These are phyloP conservation scores for Empidonax traillii DNA, from an alignment of 2,113 vertebrate species.

Conservation along the genomic window DNA sequence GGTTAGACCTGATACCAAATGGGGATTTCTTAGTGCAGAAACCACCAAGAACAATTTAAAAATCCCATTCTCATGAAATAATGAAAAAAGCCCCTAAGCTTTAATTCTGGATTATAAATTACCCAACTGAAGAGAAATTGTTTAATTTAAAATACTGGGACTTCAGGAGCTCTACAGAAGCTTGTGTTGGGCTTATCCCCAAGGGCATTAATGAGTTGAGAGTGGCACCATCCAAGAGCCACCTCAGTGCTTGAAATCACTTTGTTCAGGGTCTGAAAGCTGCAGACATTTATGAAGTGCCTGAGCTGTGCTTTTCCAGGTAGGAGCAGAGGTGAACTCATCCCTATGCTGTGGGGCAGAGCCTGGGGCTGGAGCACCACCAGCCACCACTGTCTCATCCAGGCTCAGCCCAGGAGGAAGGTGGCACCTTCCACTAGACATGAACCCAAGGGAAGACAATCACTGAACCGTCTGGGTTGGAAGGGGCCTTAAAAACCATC, in stretches of 20 bases:
- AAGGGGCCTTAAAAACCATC: not conserved
- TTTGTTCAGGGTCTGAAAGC: not conserved
- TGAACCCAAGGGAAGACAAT: not conserved
- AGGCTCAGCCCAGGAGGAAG: not conserved
- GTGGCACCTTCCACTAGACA: not conserved
- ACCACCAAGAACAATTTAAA: not conserved
- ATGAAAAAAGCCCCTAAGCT: not conserved
- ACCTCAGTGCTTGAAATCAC: rapidly evolving
- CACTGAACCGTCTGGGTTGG: not conserved
- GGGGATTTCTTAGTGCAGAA: not conserved
- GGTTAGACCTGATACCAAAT: constrained; percentile 40
- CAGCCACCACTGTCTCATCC: rapidly evolving
- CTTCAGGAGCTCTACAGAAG: not conserved
- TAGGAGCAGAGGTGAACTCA: rapidly evolving
- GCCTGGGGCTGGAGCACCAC: not conserved
- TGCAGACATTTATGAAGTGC: rapidly evolving
- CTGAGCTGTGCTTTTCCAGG: not conserved
- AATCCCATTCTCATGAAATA: not conserved
- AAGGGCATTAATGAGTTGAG: not conserved
- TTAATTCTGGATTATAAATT: not conserved
- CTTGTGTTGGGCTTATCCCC: rapidly evolving
- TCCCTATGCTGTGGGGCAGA: not conserved
- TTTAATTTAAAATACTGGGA: not conserved
- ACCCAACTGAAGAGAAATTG: rapidly evolving
- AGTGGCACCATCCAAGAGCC: not conserved